phyloP scores from a whole-genome alignment of 2,797 vertebrate species.

The Xyrichtys novacula region DNA sequence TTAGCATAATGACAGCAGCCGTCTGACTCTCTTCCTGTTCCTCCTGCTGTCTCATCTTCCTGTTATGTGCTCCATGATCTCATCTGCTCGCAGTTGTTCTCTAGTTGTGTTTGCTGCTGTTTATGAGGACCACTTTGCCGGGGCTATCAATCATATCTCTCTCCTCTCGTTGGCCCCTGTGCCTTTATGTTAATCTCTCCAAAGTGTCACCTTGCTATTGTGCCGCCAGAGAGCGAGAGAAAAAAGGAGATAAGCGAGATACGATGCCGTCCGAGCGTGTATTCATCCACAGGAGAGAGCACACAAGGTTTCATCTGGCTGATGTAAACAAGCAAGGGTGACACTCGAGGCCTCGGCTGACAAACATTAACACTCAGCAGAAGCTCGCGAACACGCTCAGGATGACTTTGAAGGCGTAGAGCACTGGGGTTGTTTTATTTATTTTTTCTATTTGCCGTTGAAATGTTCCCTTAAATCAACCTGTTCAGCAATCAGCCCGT shows the following conservation, averaged over 20 bases:
- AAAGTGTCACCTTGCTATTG: conserved; percentile 57
- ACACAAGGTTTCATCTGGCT: conserved; percentile 51
- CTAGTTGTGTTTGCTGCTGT: conserved; percentile 20
- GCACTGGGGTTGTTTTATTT: background rate
- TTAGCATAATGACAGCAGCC: conserved; percentile 47
- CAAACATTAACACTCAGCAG: conserved; percentile 41
- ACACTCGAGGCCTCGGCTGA: conserved; percentile 32
- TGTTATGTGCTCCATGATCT: conserved; percentile 16
- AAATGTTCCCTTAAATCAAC: background rate
- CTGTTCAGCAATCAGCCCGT: conserved; percentile 2
- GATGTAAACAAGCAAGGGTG: conserved; percentile 66
- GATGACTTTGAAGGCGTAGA: conserved; percentile 7
- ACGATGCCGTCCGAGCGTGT: conserved; percentile 37
- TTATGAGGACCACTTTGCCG: conserved; percentile 10
- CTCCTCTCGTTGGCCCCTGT: conserved; percentile 13
- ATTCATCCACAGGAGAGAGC: conserved; percentile 42
- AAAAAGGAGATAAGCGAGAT: conserved; percentile 52
- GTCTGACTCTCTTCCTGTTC: conserved; percentile 51
- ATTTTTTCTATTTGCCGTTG: background rate
- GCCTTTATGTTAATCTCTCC: conserved; percentile 51
- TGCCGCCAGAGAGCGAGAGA: conserved; percentile 27
- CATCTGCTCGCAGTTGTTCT: conserved; percentile 18
- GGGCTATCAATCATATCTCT: conserved; percentile 27
- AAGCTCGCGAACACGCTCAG: conserved; percentile 1
- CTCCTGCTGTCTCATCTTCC: conserved; percentile 27